Conservation (phyloP, 2,888 invertebrate species). For the Amphipoea lucens region DNA sequence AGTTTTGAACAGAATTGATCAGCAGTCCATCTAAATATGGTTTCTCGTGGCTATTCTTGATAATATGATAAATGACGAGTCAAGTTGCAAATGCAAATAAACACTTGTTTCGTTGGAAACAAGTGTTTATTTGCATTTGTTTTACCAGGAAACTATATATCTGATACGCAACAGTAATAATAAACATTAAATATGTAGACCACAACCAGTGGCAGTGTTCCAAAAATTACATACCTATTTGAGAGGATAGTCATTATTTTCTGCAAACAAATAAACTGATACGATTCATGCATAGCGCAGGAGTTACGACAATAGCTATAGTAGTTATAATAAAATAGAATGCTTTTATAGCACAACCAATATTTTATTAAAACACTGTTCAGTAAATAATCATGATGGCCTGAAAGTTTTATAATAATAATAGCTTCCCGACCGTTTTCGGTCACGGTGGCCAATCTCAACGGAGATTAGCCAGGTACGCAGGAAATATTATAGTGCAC, state of each 20-base stretch:
- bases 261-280: conserved; percentile 52
- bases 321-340: conserved; percentile 4
- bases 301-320: conserved; percentile 9
- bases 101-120: no score
- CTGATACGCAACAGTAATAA: conserved; percentile 22
- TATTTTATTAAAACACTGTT: neutral
- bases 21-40: neutral
- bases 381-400: neutral
- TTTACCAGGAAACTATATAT: conserved; percentile 22
- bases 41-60: neutral
- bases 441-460: no score
- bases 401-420: neutral
- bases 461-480: no score
- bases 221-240: conserved; percentile 56
- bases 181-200: conserved; percentile 57
- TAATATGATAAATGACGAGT: conserved; percentile 3
- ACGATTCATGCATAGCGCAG: conserved; percentile 31
- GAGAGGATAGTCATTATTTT: conserved; percentile 51
- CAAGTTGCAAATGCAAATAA: no score
- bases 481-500: no score
- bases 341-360: neutral
- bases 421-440: no score
- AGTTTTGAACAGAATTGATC: neutral
- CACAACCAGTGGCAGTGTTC: conserved; percentile 50
- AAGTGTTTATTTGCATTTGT: conserved; percentile 20